Evolutionary conservation across 23 tunicate genomes (phyloP).

Genomic region (Corella eumyota): DNA sequence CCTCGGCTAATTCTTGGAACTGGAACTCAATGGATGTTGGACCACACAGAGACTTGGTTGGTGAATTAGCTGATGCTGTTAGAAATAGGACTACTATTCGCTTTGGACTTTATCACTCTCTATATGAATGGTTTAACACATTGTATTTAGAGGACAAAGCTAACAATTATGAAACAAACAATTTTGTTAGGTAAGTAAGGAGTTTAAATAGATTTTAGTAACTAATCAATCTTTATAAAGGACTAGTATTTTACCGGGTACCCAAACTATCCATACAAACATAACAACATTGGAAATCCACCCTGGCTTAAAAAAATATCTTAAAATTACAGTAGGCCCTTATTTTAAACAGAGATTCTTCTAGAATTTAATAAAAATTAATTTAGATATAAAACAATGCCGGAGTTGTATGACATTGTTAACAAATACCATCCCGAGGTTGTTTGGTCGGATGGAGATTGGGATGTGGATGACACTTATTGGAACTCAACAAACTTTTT

Average conservation of each 20-base stretch:
- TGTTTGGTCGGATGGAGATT: slow-evolving; percentile 55
- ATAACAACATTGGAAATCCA: too few species aligned
- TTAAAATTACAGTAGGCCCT: too few species aligned
- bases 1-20: slow-evolving; percentile 47
- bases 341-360: too few species aligned
- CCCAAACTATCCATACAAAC: too few species aligned
- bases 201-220: too few species aligned
- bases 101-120: slow-evolving; percentile 60
- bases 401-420: slow-evolving; percentile 81
- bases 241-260: too few species aligned
- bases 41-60: slow-evolving; percentile 49
- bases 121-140: slow-evolving; percentile 45
- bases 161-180: slow-evolving; percentile 28
- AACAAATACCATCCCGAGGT: slow-evolving; percentile 75
- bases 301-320: too few species aligned
- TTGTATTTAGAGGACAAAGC: slow-evolving; percentile 22
- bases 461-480: slow-evolving; percentile 63
- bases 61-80: slow-evolving; percentile 45
- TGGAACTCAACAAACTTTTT: slow-evolving; percentile 68
- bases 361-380: too few species aligned
- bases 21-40: slow-evolving; percentile 69
- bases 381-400: slow-evolving; percentile 50
- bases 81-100: slow-evolving; percentile 20
- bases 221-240: too few species aligned
- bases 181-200: slow-evolving; percentile 39